A percentile compares a stretch with the other conserved stretches of the same genome.
Evolutionary conservation across 2,113 vertebrate genomes (phyloP).

Genomic region (Protomyctophum bolini): DNA sequence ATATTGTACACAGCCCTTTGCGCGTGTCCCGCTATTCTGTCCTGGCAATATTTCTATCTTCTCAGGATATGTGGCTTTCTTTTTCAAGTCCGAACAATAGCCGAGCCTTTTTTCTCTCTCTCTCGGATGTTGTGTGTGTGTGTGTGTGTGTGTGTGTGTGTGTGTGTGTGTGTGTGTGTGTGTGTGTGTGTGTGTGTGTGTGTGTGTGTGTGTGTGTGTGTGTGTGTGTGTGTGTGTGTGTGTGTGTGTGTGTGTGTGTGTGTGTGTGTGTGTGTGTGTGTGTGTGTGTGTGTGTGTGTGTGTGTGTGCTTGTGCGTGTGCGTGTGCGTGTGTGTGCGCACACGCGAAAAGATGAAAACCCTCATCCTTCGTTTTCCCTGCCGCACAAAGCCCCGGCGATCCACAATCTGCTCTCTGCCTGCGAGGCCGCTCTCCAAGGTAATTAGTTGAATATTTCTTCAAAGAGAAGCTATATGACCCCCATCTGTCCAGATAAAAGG

Average conservation of each 20-base stretch:
- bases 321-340: not conserved
- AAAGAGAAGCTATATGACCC: conserved; percentile 81
- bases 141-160: not conserved
- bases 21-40: conserved; percentile 20
- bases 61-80: conserved; percentile 49
- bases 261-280: not conserved
- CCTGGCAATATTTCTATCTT: conserved; percentile 47
- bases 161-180: not conserved
- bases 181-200: too few species aligned
- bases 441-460: conserved; percentile 87
- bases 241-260: not conserved
- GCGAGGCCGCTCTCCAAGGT: conserved; percentile 78
- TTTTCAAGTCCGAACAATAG: conserved; percentile 66
- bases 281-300: not conserved
- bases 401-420: conserved; percentile 72
- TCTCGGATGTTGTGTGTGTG: too few species aligned
- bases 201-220: too few species aligned
- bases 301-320: not conserved
- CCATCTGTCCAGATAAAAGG: conserved; percentile 80
- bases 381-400: conserved; percentile 75
- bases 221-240: not conserved
- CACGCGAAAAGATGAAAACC: conserved; percentile 59
- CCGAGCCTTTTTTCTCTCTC: conserved; percentile 27
- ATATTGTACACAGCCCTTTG: conserved; percentile 27
- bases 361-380: conserved; percentile 71